Percentiles rank a stretch among this genome's conserved stretches.
phyloP scores from a whole-genome alignment of 2,888 invertebrate species.

The Lordiphosa andalusiaca region DNA sequence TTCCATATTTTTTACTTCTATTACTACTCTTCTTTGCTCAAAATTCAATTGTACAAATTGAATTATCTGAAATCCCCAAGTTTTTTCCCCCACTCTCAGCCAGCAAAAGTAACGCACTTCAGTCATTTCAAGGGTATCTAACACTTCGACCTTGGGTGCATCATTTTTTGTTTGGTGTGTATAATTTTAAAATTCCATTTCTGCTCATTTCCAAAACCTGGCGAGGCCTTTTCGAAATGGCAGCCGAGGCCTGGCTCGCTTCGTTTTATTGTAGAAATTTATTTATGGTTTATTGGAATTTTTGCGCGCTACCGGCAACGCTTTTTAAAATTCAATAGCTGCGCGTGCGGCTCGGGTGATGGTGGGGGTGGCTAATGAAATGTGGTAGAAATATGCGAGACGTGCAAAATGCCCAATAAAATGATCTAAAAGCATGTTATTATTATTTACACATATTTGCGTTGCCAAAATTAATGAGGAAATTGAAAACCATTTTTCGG shows the following conservation, averaged over 20 bases:
- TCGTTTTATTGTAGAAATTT: constrained; percentile 71
- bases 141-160: constrained; percentile 33
- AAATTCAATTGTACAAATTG: too few relatives aligned
- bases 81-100: too few relatives aligned
- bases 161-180: constrained; percentile 34
- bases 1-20: too few relatives aligned
- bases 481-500: too few relatives aligned
- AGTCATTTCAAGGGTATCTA: too few relatives aligned
- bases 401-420: constrained; percentile 48
- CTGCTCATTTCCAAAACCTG: constrained; percentile 48
- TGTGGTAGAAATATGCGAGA: constrained; percentile 51
- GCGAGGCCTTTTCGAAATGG: constrained; percentile 50
- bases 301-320: constrained; percentile 72
- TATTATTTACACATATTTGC: constrained; percentile 11
- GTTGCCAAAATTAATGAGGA: too few relatives aligned
- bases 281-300: constrained; percentile 76
- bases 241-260: constrained; percentile 72
- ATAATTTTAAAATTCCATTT: constrained; percentile 38
- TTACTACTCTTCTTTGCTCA: too few relatives aligned
- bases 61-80: too few relatives aligned
- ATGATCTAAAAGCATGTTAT: constrained; percentile 16
- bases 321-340: constrained; percentile 70
- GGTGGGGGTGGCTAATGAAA: constrained; percentile 44
- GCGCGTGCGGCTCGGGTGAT: constrained; percentile 30
- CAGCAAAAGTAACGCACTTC: too few relatives aligned